Conservation (phyloP, 2,113 vertebrate genomes). For the Crotophaga sulcirostris region DNA sequence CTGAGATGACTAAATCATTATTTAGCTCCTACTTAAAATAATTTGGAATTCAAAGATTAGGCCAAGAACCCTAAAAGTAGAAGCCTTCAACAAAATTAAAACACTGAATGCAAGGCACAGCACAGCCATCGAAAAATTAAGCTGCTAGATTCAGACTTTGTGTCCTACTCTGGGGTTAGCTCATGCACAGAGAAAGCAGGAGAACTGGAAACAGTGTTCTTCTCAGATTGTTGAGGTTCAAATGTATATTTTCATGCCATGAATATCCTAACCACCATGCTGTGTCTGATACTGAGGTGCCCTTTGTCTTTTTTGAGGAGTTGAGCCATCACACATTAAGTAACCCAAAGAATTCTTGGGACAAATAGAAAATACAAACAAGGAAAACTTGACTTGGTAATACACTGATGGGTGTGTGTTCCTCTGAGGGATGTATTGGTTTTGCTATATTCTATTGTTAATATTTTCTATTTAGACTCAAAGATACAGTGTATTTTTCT, state of each 20-base stretch:
- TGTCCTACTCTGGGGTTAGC: not conserved
- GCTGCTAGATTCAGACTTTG: not conserved
- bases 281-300: not conserved
- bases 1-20: not conserved
- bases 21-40: not conserved
- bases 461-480: not conserved
- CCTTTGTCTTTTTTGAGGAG: not conserved
- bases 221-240: not conserved
- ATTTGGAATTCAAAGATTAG: not conserved
- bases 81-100: not conserved
- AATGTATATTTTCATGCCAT: not conserved
- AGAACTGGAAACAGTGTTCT: not conserved
- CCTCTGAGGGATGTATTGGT: not conserved
- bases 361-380: not conserved
- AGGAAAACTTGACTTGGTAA: not conserved
- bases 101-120: not conserved
- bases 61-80: not conserved
- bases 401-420: not conserved
- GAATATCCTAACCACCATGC: not conserved
- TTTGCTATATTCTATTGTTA: not conserved
- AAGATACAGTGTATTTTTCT: not conserved
- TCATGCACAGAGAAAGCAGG: not conserved
- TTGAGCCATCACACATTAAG: not conserved
- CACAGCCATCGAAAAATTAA: not conserved
- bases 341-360: not conserved